Percentiles rank a stretch among this genome's conserved stretches.
phyloP scores from a whole-genome alignment of 2,888 invertebrate genomes.

The Podotricha telesiphe region DNA sequence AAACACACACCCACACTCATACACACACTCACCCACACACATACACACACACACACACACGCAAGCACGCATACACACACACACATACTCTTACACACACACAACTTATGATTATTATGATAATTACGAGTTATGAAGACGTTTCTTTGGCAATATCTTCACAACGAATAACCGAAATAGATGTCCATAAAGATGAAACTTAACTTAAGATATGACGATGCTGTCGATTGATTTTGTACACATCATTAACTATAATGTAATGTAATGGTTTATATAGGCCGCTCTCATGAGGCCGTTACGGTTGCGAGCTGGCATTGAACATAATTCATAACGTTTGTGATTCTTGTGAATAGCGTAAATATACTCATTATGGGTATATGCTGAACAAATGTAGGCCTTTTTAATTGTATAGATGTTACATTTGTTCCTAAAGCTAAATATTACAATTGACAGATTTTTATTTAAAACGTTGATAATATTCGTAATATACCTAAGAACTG shows the following conservation, averaged over 20 bases:
- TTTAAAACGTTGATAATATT: background rate
- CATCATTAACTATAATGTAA: slow-evolving; percentile 63
- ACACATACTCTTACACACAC: no score
- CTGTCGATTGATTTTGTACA: slow-evolving; percentile 59
- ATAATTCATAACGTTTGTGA: slow-evolving; percentile 32
- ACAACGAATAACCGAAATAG: slow-evolving; percentile 49
- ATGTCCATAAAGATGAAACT: slow-evolving; percentile 50
- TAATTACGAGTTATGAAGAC: no score
- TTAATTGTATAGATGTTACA: background rate
- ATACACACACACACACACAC: no score
- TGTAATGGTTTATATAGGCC: slow-evolving; percentile 53
- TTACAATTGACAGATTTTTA: no score
- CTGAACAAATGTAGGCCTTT: background rate
- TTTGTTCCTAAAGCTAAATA: no score
- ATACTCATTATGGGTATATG: background rate
- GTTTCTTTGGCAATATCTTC: slow-evolving; percentile 31
- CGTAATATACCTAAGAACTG: background rate
- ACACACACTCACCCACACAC: no score
- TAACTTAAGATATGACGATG: slow-evolving; percentile 54
- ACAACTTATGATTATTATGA: no score
- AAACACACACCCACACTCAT: no score
- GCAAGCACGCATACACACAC: no score
- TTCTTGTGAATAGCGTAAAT: slow-evolving; percentile 2
- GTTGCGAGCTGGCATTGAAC: slow-evolving; percentile 34
- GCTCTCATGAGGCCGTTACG: slow-evolving; percentile 34